phyloP scores from a whole-genome alignment of 2,888 invertebrate genomes.

The Drosophila bunnanda region DNA sequence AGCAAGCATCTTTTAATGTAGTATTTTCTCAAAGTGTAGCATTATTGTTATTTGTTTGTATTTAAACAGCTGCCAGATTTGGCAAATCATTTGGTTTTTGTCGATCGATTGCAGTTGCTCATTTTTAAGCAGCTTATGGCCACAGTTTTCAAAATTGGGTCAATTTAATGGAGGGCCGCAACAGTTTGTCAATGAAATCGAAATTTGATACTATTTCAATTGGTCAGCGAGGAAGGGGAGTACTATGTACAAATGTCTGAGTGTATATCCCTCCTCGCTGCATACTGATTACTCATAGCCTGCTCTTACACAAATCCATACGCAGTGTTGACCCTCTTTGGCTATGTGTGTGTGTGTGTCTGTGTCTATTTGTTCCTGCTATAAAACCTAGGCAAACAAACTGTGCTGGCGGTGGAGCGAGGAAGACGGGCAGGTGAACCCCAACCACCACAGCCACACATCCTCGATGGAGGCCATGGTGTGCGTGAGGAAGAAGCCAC shows the following conservation, averaged over 20 bases:
- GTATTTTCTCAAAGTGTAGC: constrained; percentile 16
- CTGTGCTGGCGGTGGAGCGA: constrained; percentile 34
- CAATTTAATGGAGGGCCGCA: constrained; percentile 62
- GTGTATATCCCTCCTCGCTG: constrained; percentile 3
- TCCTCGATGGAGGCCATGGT: background rate
- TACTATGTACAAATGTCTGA: background rate
- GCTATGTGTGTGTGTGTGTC: constrained; percentile 19
- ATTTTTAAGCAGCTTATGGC: constrained; percentile 43
- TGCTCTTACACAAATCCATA: constrained; percentile 22
- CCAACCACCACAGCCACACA: constrained; percentile 2
- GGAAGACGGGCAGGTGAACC: constrained; percentile 53
- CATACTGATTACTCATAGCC: constrained; percentile 36
- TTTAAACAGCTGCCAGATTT: constrained; percentile 58
- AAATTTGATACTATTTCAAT: constrained; percentile 67
- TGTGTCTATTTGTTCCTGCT: constrained; percentile 70
- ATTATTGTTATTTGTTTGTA: constrained; percentile 13
- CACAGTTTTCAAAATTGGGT: constrained; percentile 48
- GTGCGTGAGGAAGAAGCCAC: constrained; percentile 21
- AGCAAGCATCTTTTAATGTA: background rate
- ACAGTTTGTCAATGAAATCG: constrained; percentile 64
- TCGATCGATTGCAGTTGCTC: constrained; percentile 29
- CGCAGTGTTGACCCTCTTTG: constrained; percentile 51
- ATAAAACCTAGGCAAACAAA: constrained; percentile 64
- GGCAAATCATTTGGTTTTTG: constrained; percentile 43
- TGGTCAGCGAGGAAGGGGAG: constrained; percentile 16